Evolutionary conservation across 1,140 invertebrate species (phyloP).

Genomic region (Drosophila prosaltans): DNA sequence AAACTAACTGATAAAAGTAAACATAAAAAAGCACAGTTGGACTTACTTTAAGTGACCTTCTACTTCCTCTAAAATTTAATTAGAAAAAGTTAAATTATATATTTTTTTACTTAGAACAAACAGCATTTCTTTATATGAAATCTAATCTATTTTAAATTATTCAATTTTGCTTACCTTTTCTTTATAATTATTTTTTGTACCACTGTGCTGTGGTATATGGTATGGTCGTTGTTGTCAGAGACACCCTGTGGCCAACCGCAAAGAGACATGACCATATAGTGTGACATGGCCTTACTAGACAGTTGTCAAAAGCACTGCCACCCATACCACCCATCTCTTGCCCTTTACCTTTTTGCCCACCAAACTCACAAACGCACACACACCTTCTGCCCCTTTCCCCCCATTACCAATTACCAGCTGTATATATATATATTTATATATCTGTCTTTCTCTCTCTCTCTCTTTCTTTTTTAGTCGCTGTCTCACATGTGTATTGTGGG

Average conservation of each 20-base stretch:
- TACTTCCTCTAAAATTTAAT: no score
- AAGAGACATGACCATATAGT: slow-evolving; percentile 77
- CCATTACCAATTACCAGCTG: no score
- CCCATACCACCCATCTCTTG: slow-evolving; percentile 21
- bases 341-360: slow-evolving; percentile 15
- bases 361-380: slow-evolving; percentile 14
- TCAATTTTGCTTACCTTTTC: neutral
- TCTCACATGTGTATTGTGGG: slow-evolving; percentile 51
- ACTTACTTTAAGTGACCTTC: no score
- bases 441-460: no score
- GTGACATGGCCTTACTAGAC: slow-evolving; percentile 78
- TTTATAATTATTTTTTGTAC: neutral
- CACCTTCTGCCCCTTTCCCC: neutral
- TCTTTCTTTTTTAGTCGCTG: neutral
- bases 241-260: slow-evolving; percentile 78
- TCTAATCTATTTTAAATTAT: neutral
- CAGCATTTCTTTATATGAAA: no score
- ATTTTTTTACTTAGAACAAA: no score
- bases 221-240: slow-evolving; percentile 61
- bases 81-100: no score
- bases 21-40: no score
- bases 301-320: slow-evolving; percentile 67
- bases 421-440: no score
- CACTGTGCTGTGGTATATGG: slow-evolving; percentile 29
- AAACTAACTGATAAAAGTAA: no score